Conservation (phyloP, 30 jellyfish, hydroid and myxozoan genomes). For the Aurelia coerulea region DNA sequence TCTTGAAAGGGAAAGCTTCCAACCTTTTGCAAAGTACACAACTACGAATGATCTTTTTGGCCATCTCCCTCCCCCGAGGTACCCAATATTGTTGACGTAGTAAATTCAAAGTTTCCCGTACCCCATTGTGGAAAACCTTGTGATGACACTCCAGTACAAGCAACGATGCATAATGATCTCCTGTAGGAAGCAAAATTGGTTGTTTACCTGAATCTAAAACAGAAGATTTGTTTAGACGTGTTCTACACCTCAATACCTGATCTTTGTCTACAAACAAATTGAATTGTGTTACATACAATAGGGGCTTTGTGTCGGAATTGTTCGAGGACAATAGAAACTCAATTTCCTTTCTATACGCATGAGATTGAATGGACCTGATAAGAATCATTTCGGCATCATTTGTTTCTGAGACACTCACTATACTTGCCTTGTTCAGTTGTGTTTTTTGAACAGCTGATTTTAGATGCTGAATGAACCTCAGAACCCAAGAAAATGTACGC, state of each 20-base stretch:
- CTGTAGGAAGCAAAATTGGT: conserved; percentile 62
- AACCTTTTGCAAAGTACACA: conserved; percentile 38
- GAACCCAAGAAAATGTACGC: background rate
- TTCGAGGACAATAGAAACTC: conserved; percentile 28
- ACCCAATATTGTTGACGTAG: conserved; percentile 66
- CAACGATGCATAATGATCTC: conserved; percentile 22
- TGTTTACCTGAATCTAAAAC: conserved; percentile 52
- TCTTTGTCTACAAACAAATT: conserved; percentile 57
- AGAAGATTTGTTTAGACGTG: conserved; percentile 40
- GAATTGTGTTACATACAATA: conserved; percentile 55
- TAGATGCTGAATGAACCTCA: conserved; percentile 11
- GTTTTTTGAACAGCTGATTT: conserved; percentile 34
- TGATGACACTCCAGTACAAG: conserved; percentile 55
- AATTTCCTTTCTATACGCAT: conserved; percentile 34
- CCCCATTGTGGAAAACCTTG: conserved; percentile 61
- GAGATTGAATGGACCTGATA: conserved; percentile 52
- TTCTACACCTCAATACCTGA: conserved; percentile 48
- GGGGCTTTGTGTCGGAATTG: conserved; percentile 39
- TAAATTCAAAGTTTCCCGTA: conserved; percentile 47
- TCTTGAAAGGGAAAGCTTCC: conserved; percentile 65
- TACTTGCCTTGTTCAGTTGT: conserved; percentile 29
- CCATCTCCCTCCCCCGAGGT: conserved; percentile 76
- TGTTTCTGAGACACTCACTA: conserved; percentile 50
- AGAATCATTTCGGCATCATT: conserved; percentile 44
- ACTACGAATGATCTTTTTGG: conserved; percentile 23